Evolutionary conservation across 2,113 vertebrate species (phyloP), one percentile per base, ranked within the genome.

Genomic region (Pseudonaja textilis): DNA sequence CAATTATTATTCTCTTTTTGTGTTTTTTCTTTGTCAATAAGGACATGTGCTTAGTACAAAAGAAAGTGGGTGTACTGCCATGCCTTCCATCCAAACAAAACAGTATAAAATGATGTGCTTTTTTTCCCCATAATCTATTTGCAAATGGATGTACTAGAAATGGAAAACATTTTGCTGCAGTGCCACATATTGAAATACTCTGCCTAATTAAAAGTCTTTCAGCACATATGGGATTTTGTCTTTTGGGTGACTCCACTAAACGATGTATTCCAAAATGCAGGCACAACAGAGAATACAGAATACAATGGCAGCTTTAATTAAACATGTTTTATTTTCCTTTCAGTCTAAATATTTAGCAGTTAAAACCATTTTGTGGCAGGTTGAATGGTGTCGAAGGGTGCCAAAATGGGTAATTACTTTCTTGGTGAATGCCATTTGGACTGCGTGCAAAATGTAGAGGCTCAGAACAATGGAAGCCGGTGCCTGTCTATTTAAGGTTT

Each of bases 141-240:
- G 81, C 18, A 90, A 91, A 92, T 86, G 57, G 91, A 94, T n/a
- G 57, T 29, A 85, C 29, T 57, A 47, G 47, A 94, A 94, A 94
- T 87, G 9, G 93, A 89, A 95, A 96, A 95, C 22, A 57, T 91
- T 96, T 88, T 90, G 93, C 95, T 95, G 89, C 92, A 11, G 9
- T 90, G 86, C 54, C 0, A 0, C 23, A 57, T 94, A 89, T 91
- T 23, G 34, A 92, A 94, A 95, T 42, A 93, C 0, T 0, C 4
- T 6, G 47, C 92, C 90, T 96, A 94, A 94, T 39, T 23, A 94
- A 88, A 89, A 89, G 91, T 55, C 93, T 96, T 91, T 47, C 39
- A 86, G 92, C 93, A 93, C 85, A 54, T 4, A 22, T 0, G 0
- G 29, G 74, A 64, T 94, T 91, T 10, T 2, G 26, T 22, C 93